phyloP scores from a whole-genome alignment of 2,113 vertebrate species.

The Antechinus stuartii region DNA sequence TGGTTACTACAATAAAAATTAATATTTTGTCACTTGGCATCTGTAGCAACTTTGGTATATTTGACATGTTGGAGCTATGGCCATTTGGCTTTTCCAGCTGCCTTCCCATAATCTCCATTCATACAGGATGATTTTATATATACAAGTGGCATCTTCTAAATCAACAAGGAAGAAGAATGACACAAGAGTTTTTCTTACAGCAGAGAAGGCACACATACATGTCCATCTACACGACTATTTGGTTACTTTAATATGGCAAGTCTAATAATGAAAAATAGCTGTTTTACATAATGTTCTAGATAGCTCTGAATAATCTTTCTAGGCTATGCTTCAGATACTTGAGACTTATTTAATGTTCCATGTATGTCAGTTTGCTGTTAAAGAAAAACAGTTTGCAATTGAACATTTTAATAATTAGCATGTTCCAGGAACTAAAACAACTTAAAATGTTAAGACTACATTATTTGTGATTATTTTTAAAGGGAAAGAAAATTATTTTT shows the following conservation, averaged over 20 bases:
- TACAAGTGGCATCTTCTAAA: conserved; percentile 20
- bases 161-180: neutral
- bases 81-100: conserved; percentile 58
- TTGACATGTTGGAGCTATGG: neutral
- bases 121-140: conserved; percentile 47
- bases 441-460: conserved; percentile 37
- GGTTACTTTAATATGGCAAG: neutral
- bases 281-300: conserved; percentile 59
- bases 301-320: conserved; percentile 77
- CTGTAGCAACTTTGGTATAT: neutral
- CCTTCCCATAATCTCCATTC: conserved; percentile 50
- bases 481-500: conserved; percentile 17
- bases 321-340: conserved; percentile 81
- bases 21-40: conserved; percentile 2
- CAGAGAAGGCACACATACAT: conserved; percentile 15
- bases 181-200: conserved; percentile 28
- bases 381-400: conserved; percentile 71
- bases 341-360: conserved; percentile 79
- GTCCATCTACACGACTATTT: conserved; percentile 44
- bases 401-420: conserved; percentile 37
- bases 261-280: conserved; percentile 69
- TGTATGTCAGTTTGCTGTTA: conserved; percentile 78
- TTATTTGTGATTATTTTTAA: conserved; percentile 32
- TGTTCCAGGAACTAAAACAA: conserved; percentile 50
- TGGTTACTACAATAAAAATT: conserved; percentile 57